A percentile compares a stretch with the other conserved stretches of the same genome.
Evolutionary conservation across 2,888 invertebrate genomes (phyloP).

Genomic region (Cerceris rybyensis): DNA sequence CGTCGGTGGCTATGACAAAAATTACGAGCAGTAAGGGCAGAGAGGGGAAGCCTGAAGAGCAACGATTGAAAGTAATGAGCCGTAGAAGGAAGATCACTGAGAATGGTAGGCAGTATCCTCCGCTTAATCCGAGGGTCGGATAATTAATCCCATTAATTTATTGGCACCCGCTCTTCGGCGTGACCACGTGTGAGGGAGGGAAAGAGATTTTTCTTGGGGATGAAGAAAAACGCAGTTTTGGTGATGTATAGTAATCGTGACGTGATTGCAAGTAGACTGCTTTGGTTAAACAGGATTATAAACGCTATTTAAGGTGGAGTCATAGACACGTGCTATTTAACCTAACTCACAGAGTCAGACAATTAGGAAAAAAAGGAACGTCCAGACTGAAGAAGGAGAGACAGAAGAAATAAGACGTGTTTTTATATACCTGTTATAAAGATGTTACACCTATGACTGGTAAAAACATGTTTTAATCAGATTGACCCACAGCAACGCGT

Average conservation of each 20-base stretch:
- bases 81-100: conserved; percentile 69
- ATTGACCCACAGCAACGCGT: no score
- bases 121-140: conserved; percentile 59
- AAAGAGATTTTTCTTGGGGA: conserved; percentile 9
- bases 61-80: conserved; percentile 81
- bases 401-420: no score
- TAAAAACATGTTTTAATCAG: no score
- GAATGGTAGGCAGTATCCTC: conserved; percentile 51
- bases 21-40: conserved; percentile 64
- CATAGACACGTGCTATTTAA: no score
- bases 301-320: no score
- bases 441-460: no score
- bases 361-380: no score
- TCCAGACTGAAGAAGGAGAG: no score
- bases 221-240: conserved; percentile 1
- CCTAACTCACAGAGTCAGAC: no score
- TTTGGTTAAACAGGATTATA: not conserved
- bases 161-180: conserved; percentile 36
- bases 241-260: conserved; percentile 8
- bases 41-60: conserved; percentile 48
- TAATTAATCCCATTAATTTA: conserved; percentile 72
- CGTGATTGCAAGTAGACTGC: conserved; percentile 1
- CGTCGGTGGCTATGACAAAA: conserved; percentile 70
- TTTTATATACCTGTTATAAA: no score
- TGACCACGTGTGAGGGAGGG: conserved; percentile 39